phyloP scores from a whole-genome alignment of 2,888 invertebrate species.

The Polydrusus tereticollis region DNA sequence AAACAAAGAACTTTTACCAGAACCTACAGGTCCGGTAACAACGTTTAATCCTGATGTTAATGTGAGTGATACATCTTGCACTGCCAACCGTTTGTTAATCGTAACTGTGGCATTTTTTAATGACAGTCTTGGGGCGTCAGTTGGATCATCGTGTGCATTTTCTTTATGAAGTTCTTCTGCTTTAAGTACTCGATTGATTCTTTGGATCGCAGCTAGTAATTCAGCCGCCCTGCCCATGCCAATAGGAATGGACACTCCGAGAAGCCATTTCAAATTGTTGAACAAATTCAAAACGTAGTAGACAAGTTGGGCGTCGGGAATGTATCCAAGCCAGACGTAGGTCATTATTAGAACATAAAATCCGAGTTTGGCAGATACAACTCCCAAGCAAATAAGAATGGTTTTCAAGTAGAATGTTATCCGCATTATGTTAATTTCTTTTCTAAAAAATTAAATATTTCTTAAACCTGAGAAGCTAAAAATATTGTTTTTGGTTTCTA shows the following conservation, averaged over 20 bases:
- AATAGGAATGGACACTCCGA: slow-evolving; percentile 91
- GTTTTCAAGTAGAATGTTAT: slow-evolving; percentile 60
- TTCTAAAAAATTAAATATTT: slow-evolving; percentile 64
- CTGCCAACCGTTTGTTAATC: slow-evolving; percentile 54
- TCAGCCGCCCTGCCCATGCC: slow-evolving; percentile 86
- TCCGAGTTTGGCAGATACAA: slow-evolving; percentile 60
- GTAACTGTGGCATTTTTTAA: slow-evolving; percentile 54
- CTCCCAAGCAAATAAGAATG: slow-evolving; percentile 57
- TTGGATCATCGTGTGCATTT: slow-evolving; percentile 45
- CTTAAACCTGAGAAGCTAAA: neutral
- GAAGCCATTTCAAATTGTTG: slow-evolving; percentile 85
- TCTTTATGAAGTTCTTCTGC: slow-evolving; percentile 69
- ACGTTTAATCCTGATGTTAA: slow-evolving; percentile 65
- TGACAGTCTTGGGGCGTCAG: slow-evolving; percentile 52
- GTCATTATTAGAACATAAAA: slow-evolving; percentile 66
- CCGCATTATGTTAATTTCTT: slow-evolving; percentile 74
- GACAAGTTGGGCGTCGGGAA: slow-evolving; percentile 85
- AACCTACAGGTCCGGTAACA: slow-evolving; percentile 77
- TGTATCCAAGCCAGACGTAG: slow-evolving; percentile 77
- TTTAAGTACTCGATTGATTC: slow-evolving; percentile 74
- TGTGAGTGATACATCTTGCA: slow-evolving; percentile 35
- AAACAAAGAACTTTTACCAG: slow-evolving; percentile 72
- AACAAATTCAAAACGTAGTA: slow-evolving; percentile 93
- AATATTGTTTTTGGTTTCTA: too few relatives aligned
- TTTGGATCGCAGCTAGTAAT: slow-evolving; percentile 78